phyloP scores from a whole-genome alignment of 1,140 invertebrate genomes.

The Chrysomallon squamiferum region DNA sequence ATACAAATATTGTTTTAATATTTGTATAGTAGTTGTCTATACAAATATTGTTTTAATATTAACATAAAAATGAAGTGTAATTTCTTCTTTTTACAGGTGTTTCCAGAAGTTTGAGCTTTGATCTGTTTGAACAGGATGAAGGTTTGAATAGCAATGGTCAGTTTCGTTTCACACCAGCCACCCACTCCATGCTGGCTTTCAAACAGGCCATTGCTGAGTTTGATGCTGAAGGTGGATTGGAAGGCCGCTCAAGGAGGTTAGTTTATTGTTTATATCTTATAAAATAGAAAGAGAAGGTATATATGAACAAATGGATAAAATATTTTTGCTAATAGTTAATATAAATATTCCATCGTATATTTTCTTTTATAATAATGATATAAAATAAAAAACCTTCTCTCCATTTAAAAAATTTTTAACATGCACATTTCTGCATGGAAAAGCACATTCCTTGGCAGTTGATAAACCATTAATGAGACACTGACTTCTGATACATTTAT shows the following conservation, averaged over 20 bases:
- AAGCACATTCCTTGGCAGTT: too few relatives aligned
- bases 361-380: background rate
- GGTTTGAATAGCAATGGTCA: slow-evolving; percentile 63
- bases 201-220: slow-evolving; percentile 62
- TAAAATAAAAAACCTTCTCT: too few relatives aligned
- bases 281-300: too few relatives aligned
- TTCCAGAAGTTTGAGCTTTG: slow-evolving; percentile 61
- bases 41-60: too few relatives aligned
- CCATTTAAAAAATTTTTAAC: too few relatives aligned
- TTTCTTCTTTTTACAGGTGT: slow-evolving; percentile 52
- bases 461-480: too few relatives aligned
- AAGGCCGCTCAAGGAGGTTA: slow-evolving; percentile 61
- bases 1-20: too few relatives aligned
- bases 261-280: background rate
- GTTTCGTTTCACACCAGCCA: slow-evolving; percentile 68
- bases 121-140: slow-evolving; percentile 65
- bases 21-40: too few relatives aligned
- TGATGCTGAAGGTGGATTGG: slow-evolving; percentile 62
- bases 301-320: background rate
- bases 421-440: too few relatives aligned
- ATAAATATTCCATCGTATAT: background rate
- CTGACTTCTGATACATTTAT: too few relatives aligned
- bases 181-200: slow-evolving; percentile 66
- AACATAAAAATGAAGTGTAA: too few relatives aligned
- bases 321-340: background rate